These are phyloP conservation scores for Pristionchus arcanus DNA, from an alignment of 2,888 invertebrate species.

Conservation along the genomic window DNA sequence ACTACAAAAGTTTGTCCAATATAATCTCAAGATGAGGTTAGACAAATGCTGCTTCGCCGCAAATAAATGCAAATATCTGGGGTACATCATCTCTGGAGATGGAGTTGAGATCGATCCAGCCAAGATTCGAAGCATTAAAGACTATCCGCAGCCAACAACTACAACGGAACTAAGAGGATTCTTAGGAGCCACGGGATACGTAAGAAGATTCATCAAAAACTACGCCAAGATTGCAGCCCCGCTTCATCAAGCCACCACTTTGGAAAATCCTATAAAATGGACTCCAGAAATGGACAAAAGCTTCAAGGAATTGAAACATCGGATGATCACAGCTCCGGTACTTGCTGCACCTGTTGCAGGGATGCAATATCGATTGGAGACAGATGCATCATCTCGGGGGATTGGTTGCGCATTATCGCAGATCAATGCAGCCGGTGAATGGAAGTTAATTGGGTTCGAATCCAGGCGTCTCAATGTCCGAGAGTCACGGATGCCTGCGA, in stretches of 20 bases:
- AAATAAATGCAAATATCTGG: background rate
- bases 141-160: slow-evolving; percentile 52
- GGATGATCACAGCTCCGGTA: slow-evolving; percentile 54
- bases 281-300: slow-evolving; percentile 27
- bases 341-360: slow-evolving; percentile 57
- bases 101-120: slow-evolving; percentile 38
- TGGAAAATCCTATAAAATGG: slow-evolving; percentile 57
- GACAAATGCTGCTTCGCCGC: slow-evolving; percentile 37
- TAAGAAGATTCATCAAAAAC: slow-evolving; percentile 58
- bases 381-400: too few species aligned
- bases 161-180: slow-evolving; percentile 53
- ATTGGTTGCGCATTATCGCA: too few species aligned
- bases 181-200: slow-evolving; percentile 57
- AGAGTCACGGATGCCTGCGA: too few species aligned
- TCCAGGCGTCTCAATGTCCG: too few species aligned
- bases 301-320: slow-evolving; percentile 56
- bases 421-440: too few species aligned
- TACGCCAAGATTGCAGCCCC: slow-evolving; percentile 57
- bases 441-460: too few species aligned
- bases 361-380: too few species aligned
- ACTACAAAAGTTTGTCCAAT: slow-evolving; percentile 35
- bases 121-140: slow-evolving; percentile 30
- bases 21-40: slow-evolving; percentile 13
- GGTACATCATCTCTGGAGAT: slow-evolving; percentile 39
- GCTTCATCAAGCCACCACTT: slow-evolving; percentile 55